Conservation (phyloP, 2,797 vertebrate species). For the Poecile montanus region DNA sequence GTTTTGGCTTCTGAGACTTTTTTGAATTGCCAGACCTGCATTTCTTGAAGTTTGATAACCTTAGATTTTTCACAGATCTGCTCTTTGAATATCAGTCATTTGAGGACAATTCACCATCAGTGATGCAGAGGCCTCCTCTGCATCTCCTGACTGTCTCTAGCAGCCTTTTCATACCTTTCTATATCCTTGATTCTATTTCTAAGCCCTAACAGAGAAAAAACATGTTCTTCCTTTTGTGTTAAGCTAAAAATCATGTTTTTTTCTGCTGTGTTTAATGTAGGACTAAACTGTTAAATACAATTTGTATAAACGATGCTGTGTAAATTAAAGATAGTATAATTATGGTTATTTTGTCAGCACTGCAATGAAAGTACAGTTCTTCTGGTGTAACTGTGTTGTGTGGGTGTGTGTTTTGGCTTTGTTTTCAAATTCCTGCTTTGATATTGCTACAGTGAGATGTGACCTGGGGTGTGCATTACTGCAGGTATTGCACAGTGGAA, state of each 20-base stretch:
- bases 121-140: background rate
- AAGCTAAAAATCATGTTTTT: background rate
- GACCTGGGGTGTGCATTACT: slow-evolving; percentile 30
- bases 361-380: slow-evolving; percentile 27
- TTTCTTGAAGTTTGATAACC: background rate
- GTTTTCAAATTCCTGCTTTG: slow-evolving; percentile 40
- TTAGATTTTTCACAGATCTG: background rate
- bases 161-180: background rate
- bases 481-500: slow-evolving; percentile 37
- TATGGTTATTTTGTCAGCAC: slow-evolving; percentile 6
- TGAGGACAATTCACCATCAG: background rate
- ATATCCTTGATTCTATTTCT: background rate
- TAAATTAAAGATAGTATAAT: slow-evolving; percentile 23
- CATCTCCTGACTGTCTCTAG: background rate
- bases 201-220: background rate
- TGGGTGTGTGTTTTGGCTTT: slow-evolving; percentile 59
- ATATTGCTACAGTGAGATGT: slow-evolving; percentile 14
- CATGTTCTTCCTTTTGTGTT: background rate
- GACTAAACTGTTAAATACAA: background rate
- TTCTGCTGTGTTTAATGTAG: background rate
- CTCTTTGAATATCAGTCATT: background rate
- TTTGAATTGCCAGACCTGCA: background rate
- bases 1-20: background rate
- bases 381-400: slow-evolving; percentile 6
- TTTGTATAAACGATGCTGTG: background rate